phyloP scores from a whole-genome alignment of 2,888 invertebrate species.

The Boloria euphrosyne region DNA sequence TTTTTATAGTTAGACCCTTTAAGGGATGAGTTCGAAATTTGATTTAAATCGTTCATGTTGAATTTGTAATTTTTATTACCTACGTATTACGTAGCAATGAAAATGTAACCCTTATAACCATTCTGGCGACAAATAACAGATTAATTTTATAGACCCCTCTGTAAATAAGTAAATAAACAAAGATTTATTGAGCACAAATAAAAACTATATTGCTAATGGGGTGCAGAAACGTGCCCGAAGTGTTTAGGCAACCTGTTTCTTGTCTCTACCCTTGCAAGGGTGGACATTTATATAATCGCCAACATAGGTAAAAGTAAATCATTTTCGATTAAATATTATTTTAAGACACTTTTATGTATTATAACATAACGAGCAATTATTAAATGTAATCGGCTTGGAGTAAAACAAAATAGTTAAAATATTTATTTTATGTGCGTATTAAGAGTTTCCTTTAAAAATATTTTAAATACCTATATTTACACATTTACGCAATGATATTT shows the following conservation, averaged over 20 bases:
- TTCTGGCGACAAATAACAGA: constrained; percentile 29
- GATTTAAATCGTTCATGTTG: too few relatives aligned
- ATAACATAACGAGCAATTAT: too few relatives aligned
- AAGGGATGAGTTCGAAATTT: too few relatives aligned
- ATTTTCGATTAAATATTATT: neutral
- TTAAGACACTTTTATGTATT: neutral
- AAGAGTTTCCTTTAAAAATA: neutral
- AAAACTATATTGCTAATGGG: constrained; percentile 36
- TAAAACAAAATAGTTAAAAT: too few relatives aligned
- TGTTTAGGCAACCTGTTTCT: constrained; percentile 38
- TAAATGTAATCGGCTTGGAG: too few relatives aligned
- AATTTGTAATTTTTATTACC: neutral
- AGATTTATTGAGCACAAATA: constrained; percentile 35
- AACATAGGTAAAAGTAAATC: neutral
- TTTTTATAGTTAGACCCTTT: too few relatives aligned
- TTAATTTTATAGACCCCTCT: constrained; percentile 24
- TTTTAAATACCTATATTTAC: neutral
- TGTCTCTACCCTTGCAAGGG: constrained; percentile 28
- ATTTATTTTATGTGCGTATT: neutral
- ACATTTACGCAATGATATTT: too few relatives aligned
- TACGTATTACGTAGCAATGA: neutral
- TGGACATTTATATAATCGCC: neutral
- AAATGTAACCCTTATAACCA: constrained; percentile 16
- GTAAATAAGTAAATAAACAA: constrained; percentile 30
- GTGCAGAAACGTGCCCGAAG: constrained; percentile 36